Percentiles rank a stretch among this genome's conserved stretches.
phyloP scores from a whole-genome alignment of 2,888 invertebrate species.

The Chrysodeixis includens region DNA sequence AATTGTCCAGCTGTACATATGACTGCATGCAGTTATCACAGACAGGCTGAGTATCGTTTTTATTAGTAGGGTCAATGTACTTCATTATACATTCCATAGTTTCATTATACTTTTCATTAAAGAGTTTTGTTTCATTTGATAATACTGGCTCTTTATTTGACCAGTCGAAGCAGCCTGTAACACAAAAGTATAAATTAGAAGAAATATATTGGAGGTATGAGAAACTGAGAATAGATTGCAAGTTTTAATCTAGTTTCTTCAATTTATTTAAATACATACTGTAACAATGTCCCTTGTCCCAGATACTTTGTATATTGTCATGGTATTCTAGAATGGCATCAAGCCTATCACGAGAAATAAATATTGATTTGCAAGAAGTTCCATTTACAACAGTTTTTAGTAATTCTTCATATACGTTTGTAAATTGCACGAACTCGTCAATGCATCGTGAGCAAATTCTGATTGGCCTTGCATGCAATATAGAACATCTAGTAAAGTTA shows the following conservation, averaged over 20 bases:
- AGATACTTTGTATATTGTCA: conserved; percentile 87
- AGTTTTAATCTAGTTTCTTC: too few species aligned
- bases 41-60: conserved; percentile 74
- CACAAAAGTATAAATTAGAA: conserved; percentile 55
- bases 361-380: conserved; percentile 89
- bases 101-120: conserved; percentile 81
- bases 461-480: conserved; percentile 90
- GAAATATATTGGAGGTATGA: background rate
- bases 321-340: conserved; percentile 90
- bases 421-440: conserved; percentile 85
- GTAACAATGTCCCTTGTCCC: conserved; percentile 91
- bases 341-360: conserved; percentile 90
- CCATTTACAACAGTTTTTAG: conserved; percentile 79
- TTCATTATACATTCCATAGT: conserved; percentile 82
- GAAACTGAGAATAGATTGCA: too few species aligned
- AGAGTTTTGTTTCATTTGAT: conserved; percentile 85
- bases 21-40: conserved; percentile 88
- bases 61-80: conserved; percentile 63
- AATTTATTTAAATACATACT: conserved; percentile 76
- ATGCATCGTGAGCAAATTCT: conserved; percentile 90
- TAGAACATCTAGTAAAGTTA: conserved; percentile 90
- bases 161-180: conserved; percentile 89
- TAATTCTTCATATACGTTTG: conserved; percentile 86
- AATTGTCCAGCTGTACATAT: conserved; percentile 88
- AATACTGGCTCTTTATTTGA: conserved; percentile 76